Conservation (phyloP, 2,797 vertebrate species). For the Sebastes vulpes region DNA sequence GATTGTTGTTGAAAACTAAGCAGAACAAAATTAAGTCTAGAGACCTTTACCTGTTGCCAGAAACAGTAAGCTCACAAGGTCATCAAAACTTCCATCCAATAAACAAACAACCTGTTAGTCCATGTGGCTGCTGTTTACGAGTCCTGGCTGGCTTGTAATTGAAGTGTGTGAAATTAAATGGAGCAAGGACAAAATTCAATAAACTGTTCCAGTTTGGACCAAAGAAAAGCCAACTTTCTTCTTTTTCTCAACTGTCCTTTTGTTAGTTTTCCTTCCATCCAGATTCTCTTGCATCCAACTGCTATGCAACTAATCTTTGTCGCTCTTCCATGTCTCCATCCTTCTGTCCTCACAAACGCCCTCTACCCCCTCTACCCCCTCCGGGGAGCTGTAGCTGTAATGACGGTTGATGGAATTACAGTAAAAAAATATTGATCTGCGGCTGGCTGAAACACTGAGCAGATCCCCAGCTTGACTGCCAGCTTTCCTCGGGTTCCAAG, state of each 20-base stretch:
- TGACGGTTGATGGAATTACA: slow-evolving; percentile 62
- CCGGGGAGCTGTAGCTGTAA: slow-evolving; percentile 25
- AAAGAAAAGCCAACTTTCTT: neutral
- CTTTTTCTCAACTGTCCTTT: slow-evolving; percentile 5
- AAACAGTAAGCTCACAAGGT: neutral
- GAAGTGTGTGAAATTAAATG: slow-evolving; percentile 34
- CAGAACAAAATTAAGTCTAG: neutral
- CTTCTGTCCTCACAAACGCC: slow-evolving; percentile 13
- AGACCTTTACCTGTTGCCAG: neutral
- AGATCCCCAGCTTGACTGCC: slow-evolving; percentile 26
- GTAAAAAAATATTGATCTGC: slow-evolving; percentile 70
- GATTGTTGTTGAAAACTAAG: neutral
- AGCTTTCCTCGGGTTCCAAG: slow-evolving; percentile 35
- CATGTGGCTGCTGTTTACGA: slow-evolving; percentile 25
- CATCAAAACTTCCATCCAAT: slow-evolving; percentile 20
- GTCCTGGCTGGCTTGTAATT: slow-evolving; percentile 10
- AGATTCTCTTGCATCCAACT: slow-evolving; percentile 10
- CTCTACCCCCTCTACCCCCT: neutral
- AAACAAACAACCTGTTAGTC: slow-evolving; percentile 16
- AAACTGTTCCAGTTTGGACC: slow-evolving; percentile 16
- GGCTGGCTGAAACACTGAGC: slow-evolving; percentile 32
- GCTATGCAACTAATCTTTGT: slow-evolving; percentile 34
- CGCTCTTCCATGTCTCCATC: neutral
- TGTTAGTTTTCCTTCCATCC: neutral
- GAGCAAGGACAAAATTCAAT: neutral